These are phyloP conservation scores for Parazoanthus swiftii DNA, from an alignment of 92 coral and sea anemone genomes.

Conservation along the genomic window DNA sequence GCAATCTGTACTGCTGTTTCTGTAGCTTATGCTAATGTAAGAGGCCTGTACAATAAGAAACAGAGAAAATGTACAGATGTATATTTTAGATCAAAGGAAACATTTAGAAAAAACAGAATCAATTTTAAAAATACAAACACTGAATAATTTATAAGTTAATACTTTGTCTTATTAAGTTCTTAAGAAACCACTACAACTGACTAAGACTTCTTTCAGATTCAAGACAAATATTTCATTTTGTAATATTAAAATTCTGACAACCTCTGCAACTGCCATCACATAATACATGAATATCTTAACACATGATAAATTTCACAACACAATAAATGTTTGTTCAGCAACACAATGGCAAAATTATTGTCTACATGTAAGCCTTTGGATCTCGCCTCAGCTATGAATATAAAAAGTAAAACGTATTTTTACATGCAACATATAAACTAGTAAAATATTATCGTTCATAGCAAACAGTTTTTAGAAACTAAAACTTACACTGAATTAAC, in stretches of 20 bases:
- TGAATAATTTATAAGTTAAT: slow-evolving; percentile 9
- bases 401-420: background rate
- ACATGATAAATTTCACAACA: background rate
- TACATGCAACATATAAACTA: background rate
- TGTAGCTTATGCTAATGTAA: too few species aligned
- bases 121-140: background rate
- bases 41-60: too few species aligned
- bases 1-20: too few species aligned
- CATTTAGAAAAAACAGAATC: background rate
- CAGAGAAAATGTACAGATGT: too few species aligned
- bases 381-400: background rate
- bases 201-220: background rate
- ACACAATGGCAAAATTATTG: background rate
- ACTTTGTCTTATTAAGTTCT: too few species aligned
- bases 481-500: background rate
- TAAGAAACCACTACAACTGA: background rate
- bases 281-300: background rate
- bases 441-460: too few species aligned
- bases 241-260: background rate
- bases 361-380: background rate
- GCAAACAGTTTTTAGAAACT: background rate
- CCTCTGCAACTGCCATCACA: background rate
- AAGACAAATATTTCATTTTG: background rate
- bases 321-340: background rate
- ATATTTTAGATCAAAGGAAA: too few species aligned